Base-by-base conservation (phyloP, 1,140 invertebrate species). In the Metopolophium dirhodum region DNA sequence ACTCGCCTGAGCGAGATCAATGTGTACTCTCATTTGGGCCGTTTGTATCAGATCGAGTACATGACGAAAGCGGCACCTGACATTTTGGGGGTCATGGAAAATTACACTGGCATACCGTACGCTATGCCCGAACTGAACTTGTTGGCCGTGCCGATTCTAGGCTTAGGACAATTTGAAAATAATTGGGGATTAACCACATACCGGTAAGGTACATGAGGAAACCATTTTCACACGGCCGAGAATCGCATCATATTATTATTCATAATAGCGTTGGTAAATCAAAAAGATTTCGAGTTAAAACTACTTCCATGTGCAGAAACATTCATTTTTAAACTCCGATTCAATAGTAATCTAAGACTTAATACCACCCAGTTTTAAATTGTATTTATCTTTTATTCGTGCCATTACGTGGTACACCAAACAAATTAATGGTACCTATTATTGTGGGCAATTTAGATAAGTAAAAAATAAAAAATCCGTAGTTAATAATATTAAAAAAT, bases 91-190 rank as follows among this genome's bases (percentile, higher is more conserved):
- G 94, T 91, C 35, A 93, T 94, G 57, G 94, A 94, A 91, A 57
- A 94, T 0, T 94, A 94, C 57, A 94, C 93, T 41, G 82, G 91
- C 1, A 61, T 94, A 23, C 18, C 54, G 7, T 95, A 94, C 91
- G 23, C 20, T 26, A 92, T 95, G 41, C 95, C 95, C 89, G 95
- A 96, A 94, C 94, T 96, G 94, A 98, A 99, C 96, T 97, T 99
- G 96, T 97, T 98, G 93, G 98, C 98, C 30, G 98, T 99, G 94
- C 98, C 98, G 4, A 98, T 99, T 95, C 99, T 99, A 96, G 97
- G 97, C 0, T 98, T 98, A 3, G 98, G 98, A 9, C 98, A 98
- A 1, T 99, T 99, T 97, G 98, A 99, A 51, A 51, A 51, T 95
- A 98, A 99, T 95, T 99, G 98, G 98, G 98, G 98, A 54, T 95